Evolutionary conservation across 2,888 invertebrate genomes (phyloP).

Genomic region (Rhingia campestris): DNA sequence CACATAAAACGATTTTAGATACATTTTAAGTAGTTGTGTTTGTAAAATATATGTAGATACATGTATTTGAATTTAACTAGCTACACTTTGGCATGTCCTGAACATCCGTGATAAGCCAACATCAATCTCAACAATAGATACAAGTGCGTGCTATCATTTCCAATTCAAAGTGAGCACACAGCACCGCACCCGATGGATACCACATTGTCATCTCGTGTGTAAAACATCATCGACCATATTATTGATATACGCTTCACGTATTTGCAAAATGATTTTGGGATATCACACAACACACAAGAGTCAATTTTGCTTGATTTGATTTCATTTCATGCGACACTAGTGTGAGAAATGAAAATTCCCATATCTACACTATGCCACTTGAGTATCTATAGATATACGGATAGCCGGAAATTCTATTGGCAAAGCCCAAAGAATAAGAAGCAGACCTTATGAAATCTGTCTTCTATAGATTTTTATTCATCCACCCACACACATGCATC

Average conservation of each 20-base stretch:
- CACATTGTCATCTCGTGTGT: slow-evolving; percentile 63
- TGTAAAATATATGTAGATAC: too few species aligned
- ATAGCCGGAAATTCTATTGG: slow-evolving; percentile 40
- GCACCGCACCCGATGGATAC: slow-evolving; percentile 39
- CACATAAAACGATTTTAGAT: too few species aligned
- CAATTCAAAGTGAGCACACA: slow-evolving; percentile 59
- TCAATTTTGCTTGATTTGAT: slow-evolving; percentile 69
- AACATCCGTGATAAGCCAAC: slow-evolving; percentile 58
- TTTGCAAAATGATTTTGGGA: slow-evolving; percentile 49
- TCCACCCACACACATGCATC: neutral
- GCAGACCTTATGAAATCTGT: slow-evolving; percentile 37
- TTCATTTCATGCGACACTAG: slow-evolving; percentile 57
- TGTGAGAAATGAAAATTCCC: slow-evolving; percentile 12
- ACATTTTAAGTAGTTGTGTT: too few species aligned
- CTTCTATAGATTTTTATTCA: slow-evolving; percentile 29
- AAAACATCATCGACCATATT: slow-evolving; percentile 43
- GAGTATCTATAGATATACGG: slow-evolving; percentile 26
- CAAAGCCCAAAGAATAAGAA: slow-evolving; percentile 23
- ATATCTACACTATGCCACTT: slow-evolving; percentile 5
- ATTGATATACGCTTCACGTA: slow-evolving; percentile 48
- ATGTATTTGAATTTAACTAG: too few species aligned
- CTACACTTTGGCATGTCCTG: neutral
- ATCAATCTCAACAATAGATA: slow-evolving; percentile 48
- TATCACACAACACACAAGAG: slow-evolving; percentile 44
- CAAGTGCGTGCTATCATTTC: slow-evolving; percentile 54